Conservation (phyloP, 2,113 vertebrate genomes). For the Acrocephalus kingi region DNA sequence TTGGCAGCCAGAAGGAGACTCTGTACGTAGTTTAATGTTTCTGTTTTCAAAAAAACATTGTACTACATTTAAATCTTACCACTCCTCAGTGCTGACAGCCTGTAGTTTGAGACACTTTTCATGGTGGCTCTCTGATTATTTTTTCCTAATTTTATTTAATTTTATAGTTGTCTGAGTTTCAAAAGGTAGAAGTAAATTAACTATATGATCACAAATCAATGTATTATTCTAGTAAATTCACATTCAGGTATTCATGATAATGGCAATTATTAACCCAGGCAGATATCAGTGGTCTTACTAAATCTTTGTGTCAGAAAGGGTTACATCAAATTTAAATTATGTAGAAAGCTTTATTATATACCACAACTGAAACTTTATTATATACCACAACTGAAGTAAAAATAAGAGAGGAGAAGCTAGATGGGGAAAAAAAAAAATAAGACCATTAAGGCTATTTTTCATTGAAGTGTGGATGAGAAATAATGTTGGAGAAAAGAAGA, state of each 20-base stretch:
- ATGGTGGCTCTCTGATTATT: neutral
- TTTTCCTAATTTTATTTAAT: neutral
- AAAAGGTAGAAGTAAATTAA: neutral
- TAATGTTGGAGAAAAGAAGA: slow-evolving; percentile 19
- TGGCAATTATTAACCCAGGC: neutral
- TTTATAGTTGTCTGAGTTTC: neutral
- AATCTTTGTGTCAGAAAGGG: slow-evolving; percentile 14
- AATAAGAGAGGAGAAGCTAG: neutral
- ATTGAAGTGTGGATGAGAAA: neutral
- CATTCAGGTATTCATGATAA: neutral
- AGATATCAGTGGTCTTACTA: neutral
- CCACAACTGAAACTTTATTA: neutral
- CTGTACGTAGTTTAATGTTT: neutral
- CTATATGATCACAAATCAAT: neutral
- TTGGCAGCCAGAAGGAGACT: neutral
- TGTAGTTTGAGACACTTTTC: neutral
- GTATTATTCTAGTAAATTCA: neutral
- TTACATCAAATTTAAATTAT: slow-evolving; percentile 26
- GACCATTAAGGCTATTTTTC: slow-evolving; percentile 16
- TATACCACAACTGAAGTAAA: neutral
- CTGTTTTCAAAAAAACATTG: neutral
- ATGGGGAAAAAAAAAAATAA: neutral
- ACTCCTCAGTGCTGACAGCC: neutral
- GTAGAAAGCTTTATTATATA: slow-evolving; percentile 22
- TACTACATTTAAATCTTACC: neutral